These are phyloP conservation scores for Pteronotus mesoamericanus DNA, from an alignment of 2,797 vertebrate genomes.

Conservation along the genomic window DNA sequence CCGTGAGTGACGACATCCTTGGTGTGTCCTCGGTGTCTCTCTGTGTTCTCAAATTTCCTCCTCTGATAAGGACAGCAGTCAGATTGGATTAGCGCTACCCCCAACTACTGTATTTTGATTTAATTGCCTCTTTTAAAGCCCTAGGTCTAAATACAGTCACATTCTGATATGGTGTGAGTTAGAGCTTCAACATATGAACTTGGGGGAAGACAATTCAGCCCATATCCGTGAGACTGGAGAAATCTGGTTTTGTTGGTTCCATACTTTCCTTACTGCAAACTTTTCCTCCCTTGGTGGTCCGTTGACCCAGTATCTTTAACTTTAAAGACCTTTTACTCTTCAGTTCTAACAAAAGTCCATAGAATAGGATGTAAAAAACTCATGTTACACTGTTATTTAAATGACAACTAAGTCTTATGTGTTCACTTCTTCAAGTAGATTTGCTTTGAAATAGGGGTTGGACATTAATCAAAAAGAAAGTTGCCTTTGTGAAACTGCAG, in stretches of 20 bases:
- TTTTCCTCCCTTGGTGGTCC: neutral
- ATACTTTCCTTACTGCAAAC: neutral
- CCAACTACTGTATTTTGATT: neutral
- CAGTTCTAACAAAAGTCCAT: neutral
- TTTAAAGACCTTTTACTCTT: neutral
- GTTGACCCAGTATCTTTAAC: neutral
- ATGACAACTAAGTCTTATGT: neutral
- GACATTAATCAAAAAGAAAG: neutral
- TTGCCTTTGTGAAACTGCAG: neutral
- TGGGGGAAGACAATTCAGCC: neutral
- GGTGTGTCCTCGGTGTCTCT: neutral
- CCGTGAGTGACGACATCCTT: neutral
- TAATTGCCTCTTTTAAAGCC: neutral
- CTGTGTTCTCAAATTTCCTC: neutral
- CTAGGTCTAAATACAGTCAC: neutral
- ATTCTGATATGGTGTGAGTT: neutral
- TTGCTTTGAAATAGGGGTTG: neutral
- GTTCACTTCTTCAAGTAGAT: neutral
- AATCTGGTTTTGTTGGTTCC: neutral
- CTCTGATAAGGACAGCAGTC: neutral
- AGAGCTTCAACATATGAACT: neutral
- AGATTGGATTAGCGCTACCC: neutral
- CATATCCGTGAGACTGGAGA: neutral
- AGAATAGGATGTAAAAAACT: neutral
- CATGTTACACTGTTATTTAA: neutral